Percentiles rank a stretch among this genome's conserved stretches.
Evolutionary conservation across 1,140 invertebrate species (phyloP).

Genomic region (Drosophila ogumai): DNA sequence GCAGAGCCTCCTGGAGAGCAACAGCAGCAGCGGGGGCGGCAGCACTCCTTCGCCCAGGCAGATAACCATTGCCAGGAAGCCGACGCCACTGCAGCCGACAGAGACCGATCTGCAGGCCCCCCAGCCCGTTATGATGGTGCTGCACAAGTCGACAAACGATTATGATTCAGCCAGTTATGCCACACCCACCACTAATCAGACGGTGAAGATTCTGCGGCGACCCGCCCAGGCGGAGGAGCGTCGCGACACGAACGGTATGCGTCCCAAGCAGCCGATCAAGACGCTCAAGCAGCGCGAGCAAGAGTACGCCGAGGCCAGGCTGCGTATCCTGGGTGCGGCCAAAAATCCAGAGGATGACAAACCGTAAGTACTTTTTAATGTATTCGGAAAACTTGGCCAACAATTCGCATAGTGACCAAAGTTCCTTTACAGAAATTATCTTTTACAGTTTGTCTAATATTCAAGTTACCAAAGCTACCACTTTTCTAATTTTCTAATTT

Average conservation of each 20-base stretch:
- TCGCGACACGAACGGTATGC: conserved; percentile 85
- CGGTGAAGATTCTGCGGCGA: conserved; percentile 93
- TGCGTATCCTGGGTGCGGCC: conserved; percentile 93
- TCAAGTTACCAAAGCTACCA: background rate
- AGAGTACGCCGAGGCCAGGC: conserved; percentile 93
- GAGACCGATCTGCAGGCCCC: conserved; percentile 52
- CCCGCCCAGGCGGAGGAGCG: conserved; percentile 88
- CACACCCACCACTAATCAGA: conserved; percentile 88
- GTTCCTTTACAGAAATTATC: background rate
- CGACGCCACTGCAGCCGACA: conserved; percentile 63
- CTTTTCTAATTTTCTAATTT: background rate
- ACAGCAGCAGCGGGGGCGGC: conserved; percentile 43
- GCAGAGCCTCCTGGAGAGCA: conserved; percentile 60
- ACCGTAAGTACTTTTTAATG: conserved; percentile 86
- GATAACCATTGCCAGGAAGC: conserved; percentile 86
- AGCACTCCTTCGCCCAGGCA: conserved; percentile 82
- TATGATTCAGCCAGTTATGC: conserved; percentile 86
- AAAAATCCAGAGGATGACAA: conserved; percentile 90
- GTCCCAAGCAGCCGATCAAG: conserved; percentile 90
- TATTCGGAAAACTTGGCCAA: background rate
- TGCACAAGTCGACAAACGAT: conserved; percentile 78
- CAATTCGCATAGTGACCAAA: background rate
- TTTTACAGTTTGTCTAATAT: no score
- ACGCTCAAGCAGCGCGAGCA: conserved; percentile 94
- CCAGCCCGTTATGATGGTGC: conserved; percentile 77